Conservation (phyloP, 1,140 invertebrate species). For the Octopus bimaculoides region DNA sequence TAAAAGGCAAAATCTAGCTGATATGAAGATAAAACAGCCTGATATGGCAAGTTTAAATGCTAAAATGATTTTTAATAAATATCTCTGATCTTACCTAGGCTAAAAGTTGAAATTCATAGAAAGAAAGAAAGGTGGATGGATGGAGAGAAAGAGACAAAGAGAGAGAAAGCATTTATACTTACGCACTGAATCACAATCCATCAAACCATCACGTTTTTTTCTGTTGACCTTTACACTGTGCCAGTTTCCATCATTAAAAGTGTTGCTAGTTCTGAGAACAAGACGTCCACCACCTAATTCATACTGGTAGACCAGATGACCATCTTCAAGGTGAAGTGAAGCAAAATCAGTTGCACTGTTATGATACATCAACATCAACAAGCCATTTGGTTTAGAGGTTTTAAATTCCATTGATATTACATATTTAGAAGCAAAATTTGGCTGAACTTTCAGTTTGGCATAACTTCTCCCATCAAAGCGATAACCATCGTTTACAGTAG, state of each 20-base stretch:
- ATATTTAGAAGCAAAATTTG: constrained; percentile 58
- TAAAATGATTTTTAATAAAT: too few species aligned
- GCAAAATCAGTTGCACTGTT: constrained; percentile 67
- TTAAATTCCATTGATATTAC: constrained; percentile 77
- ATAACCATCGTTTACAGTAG: constrained; percentile 46
- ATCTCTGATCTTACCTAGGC: too few species aligned
- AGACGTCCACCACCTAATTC: constrained; percentile 71
- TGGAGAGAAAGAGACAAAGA: neutral
- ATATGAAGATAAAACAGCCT: too few species aligned
- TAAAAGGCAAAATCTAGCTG: too few species aligned
- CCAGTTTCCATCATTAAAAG: constrained; percentile 82
- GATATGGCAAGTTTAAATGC: too few species aligned
- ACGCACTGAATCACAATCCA: constrained; percentile 56
- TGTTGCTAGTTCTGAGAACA: constrained; percentile 56
- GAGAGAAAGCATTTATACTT: neutral
- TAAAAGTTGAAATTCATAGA: neutral
- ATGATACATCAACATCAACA: constrained; percentile 85
- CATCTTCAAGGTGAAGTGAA: constrained; percentile 78
- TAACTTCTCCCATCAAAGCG: constrained; percentile 85
- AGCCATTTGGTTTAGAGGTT: constrained; percentile 79
- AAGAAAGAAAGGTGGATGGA: neutral
- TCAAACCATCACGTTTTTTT: constrained; percentile 67
- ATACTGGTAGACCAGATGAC: constrained; percentile 66
- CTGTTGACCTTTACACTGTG: constrained; percentile 76
- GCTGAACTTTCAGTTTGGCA: constrained; percentile 65